Evolutionary conservation across 2,888 invertebrate genomes (phyloP).

Genomic region (Papilio demoleus): DNA sequence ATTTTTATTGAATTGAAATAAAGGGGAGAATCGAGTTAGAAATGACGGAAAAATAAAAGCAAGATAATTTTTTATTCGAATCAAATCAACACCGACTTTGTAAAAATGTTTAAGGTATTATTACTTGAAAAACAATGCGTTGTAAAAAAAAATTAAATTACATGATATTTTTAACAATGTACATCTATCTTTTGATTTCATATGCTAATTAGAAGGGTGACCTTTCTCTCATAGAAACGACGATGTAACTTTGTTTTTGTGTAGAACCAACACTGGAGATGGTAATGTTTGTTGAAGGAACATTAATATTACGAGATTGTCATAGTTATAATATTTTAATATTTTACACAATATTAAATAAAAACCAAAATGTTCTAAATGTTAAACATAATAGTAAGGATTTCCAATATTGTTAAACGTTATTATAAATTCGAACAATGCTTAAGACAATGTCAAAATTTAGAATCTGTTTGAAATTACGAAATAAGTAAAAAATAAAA

Average conservation of each 20-base stretch:
- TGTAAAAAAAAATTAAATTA: background rate
- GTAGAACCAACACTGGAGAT: background rate
- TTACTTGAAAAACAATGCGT: background rate
- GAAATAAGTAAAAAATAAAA: background rate
- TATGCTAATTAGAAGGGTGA: slow-evolving; percentile 10
- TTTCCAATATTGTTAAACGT: no score
- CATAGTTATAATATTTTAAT: background rate
- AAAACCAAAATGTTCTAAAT: no score
- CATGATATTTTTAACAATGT: background rate
- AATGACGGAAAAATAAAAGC: background rate
- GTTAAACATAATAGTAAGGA: no score
- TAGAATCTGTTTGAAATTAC: background rate
- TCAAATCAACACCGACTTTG: background rate
- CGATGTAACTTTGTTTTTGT: background rate
- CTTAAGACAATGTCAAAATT: background rate
- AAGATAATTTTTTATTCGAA: background rate
- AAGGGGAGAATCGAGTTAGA: slow-evolving; percentile 13
- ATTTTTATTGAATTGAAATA: slow-evolving; percentile 29
- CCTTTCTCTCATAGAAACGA: background rate
- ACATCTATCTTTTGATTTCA: slow-evolving; percentile 4
- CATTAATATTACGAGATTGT: background rate
- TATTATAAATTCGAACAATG: no score
- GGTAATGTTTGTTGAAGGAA: background rate
- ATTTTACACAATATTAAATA: background rate
- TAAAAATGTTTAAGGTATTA: background rate